Evolutionary conservation across 2,888 invertebrate species (phyloP).

Genomic region (Tinea pellionella): DNA sequence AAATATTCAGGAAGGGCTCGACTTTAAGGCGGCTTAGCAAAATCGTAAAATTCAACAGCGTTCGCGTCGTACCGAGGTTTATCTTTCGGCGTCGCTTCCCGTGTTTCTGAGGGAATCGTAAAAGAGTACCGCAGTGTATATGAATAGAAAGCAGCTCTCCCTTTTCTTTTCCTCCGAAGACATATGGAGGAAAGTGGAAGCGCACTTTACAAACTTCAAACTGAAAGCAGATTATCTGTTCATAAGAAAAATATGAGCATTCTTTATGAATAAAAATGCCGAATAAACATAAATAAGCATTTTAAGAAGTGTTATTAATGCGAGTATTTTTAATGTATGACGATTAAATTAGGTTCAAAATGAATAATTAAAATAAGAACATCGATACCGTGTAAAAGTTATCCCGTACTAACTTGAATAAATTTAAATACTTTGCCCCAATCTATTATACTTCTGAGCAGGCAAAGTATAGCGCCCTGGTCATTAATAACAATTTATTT

Average conservation of each 20-base stretch:
- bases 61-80: constrained; percentile 56
- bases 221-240: constrained; percentile 50
- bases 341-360: neutral
- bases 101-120: constrained; percentile 63
- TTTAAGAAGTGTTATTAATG: neutral
- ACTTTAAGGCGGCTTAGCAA: constrained; percentile 67
- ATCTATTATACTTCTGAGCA: neutral
- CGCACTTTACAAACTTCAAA: constrained; percentile 53
- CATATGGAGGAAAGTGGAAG: constrained; percentile 36
- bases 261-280: constrained; percentile 15
- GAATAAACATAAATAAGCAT: neutral
- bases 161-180: constrained; percentile 49
- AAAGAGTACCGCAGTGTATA: constrained; percentile 57
- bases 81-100: constrained; percentile 55
- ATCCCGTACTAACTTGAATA: neutral
- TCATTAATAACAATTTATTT: constrained; percentile 69
- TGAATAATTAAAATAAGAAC: neutral
- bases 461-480: constrained; percentile 20
- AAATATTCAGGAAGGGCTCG: constrained; percentile 68
- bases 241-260: constrained; percentile 30
- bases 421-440: neutral
- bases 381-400: neutral
- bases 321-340: neutral
- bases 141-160: constrained; percentile 59
- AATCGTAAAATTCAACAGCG: constrained; percentile 69